Conservation (phyloP, 2,797 vertebrate genomes). For the Phrynocephalus vlangalii region DNA sequence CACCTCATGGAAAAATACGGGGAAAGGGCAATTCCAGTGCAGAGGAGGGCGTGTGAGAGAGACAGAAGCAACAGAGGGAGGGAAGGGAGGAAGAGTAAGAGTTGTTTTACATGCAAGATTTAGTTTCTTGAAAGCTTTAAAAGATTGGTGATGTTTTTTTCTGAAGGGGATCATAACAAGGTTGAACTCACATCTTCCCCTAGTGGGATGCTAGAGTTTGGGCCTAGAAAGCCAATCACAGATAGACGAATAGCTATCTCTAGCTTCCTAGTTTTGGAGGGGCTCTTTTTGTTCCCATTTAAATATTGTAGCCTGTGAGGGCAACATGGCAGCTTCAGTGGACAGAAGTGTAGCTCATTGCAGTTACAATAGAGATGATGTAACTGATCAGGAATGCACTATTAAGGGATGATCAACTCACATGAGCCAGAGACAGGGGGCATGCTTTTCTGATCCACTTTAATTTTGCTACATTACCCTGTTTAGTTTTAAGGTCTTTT, state of each 20-base stretch:
- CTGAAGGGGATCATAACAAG: neutral
- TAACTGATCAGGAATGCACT: neutral
- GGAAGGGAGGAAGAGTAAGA: neutral
- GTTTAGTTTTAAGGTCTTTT: neutral
- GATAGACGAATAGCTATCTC: neutral
- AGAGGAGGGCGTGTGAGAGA: too few species aligned
- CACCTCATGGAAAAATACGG: too few species aligned
- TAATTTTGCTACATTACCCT: neutral
- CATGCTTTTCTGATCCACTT: neutral
- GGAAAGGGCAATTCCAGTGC: too few species aligned
- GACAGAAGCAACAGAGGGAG: too few species aligned
- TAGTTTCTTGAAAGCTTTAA: neutral
- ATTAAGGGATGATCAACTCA: neutral
- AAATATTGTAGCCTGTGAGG: neutral
- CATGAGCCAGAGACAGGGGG: neutral
- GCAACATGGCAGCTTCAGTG: neutral
- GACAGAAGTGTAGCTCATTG: too few species aligned
- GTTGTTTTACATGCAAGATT: neutral
- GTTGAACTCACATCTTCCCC: neutral
- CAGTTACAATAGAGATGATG: too few species aligned
- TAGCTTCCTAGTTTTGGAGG: neutral
- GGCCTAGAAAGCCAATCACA: neutral
- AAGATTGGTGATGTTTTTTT: neutral
- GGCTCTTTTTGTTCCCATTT: neutral
- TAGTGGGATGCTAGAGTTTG: neutral